These are phyloP conservation scores for Amphiprion ocellaris DNA, from an alignment of 2,113 vertebrate species.

Conservation along the genomic window DNA sequence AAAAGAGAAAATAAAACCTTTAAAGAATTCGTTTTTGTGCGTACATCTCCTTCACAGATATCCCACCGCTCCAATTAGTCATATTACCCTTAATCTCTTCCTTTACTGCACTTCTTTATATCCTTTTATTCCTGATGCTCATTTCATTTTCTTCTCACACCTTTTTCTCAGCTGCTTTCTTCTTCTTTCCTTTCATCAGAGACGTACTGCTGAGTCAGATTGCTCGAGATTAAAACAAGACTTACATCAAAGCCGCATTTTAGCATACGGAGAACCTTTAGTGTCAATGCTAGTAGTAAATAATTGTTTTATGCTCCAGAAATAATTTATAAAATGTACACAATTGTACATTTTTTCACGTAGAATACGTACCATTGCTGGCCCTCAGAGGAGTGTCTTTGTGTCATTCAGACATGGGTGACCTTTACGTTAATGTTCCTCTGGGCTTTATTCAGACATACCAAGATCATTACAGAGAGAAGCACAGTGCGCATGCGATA, in stretches of 20 bases:
- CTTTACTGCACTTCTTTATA: neutral
- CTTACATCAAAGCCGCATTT: neutral
- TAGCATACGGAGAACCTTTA: neutral
- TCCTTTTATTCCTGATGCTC: neutral
- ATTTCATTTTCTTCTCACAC: neutral
- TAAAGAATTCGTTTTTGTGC: slow-evolving; percentile 14
- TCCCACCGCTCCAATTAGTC: slow-evolving; percentile 29
- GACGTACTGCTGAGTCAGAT: neutral
- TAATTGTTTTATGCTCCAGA: neutral
- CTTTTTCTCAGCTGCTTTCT: neutral
- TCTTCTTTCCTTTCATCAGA: neutral
- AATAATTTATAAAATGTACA: neutral
- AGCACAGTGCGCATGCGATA: too few relatives aligned
- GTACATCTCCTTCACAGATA: neutral
- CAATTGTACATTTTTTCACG: neutral
- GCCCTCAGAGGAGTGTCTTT: too few relatives aligned
- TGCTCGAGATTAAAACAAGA: neutral
- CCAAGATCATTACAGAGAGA: too few relatives aligned
- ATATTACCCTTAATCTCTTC: slow-evolving; percentile 16
- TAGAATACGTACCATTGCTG: too few relatives aligned
- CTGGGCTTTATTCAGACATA: too few relatives aligned
- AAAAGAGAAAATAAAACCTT: slow-evolving; percentile 27
- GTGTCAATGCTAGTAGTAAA: neutral
- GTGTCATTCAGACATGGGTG: too few relatives aligned
- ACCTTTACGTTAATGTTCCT: too few relatives aligned